Base-by-base conservation (phyloP, 2,888 invertebrate genomes). In the Lasioglossum marginatum region DNA sequence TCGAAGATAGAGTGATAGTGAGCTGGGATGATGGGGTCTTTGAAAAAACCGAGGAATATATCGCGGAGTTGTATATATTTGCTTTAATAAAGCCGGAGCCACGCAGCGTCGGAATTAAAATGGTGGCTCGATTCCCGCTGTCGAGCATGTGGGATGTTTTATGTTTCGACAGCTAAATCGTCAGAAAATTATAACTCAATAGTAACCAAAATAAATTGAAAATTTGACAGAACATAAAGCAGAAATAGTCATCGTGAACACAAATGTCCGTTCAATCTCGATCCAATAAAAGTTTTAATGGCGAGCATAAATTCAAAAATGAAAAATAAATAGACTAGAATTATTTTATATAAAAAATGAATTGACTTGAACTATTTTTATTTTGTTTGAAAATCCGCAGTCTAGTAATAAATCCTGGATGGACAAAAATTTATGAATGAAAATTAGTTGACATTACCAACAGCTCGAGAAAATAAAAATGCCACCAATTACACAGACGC, bases 401-500 rank as follows among this genome's bases (percentile, higher is more conserved):
- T 48, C 6, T 48, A 45, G 16, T 4, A 45, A 45, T 45, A 23
- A 48, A 48, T 48, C 23, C 8, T 48, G 19, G 68, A 27, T 43
- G 74, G 45, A 81, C 70, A 70, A 75, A 70, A 70, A 81, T 82
- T 81, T 75, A 82, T 48, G 70, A 60, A 45, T 68, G 43, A 75
- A 68, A 74, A 19, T n/a, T 68, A 34, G 74, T 74, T 83, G 48
- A 75, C 60, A 5, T 71, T 37, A 16, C 60, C 68, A 45, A 57
- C 27, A 37, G 16, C 4, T 63, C 3, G 52, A 14, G 48, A 31
- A 66, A 34, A 19, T 45, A 14, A 66, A 66, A 66, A 27, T 27
- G 8, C 68, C 73, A 52, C 52, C 76, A 85, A 87, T 87, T 81
- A 88, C 78, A 63, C 37, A 37, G 37, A n/a, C 2, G 40, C 19